Evolutionary conservation across 2,113 vertebrate species (phyloP), one percentile per base, ranked within the genome.

Genomic region (Casuarius casuarius): DNA sequence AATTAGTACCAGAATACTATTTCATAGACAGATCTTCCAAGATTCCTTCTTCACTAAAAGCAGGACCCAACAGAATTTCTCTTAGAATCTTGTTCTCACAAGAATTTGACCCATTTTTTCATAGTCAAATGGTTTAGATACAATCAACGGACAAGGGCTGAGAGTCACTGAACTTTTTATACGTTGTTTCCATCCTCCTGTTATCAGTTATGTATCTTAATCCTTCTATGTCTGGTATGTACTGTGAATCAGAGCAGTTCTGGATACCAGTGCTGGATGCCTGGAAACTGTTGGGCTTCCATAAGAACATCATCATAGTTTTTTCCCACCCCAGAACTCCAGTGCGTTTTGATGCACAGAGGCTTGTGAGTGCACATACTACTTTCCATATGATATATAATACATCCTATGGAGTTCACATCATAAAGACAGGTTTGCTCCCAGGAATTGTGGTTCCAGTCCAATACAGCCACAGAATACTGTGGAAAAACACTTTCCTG

Each of bases 201-300:
- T 91, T 96, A 97, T 96, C 97, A 89, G 84, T 95, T 92, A 91
- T 71, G 0, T 73, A 90, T 96, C 95, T 95, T 96, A 96, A 95
- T 95, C 92, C 72, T 91, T 94, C 91, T 90, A 89, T 85, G 94
- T 95, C 96, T 97, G 96, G 94, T 95, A 97, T 96, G 96, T 85
- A 48, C 40, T 59, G 74, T 95, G 90, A 97, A 92, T 95, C 95
- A 93, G 91, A 81, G 59, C 81, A 82, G 54, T 54, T 84, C 89
- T 78, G 81, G 70, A 31, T 59, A 31, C 63, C 83, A 82, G 62
- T 59, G 81, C 89, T 76, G 78, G 70, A 84, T 94, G 94, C 83
- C 94, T 95, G 90, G 61, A 91, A 86, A 84, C 74, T 35, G 35
- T 61, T 84, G 44, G 76, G n/a, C 48, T 95, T 87, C 63, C 91